Conservation (phyloP, 2,113 vertebrate genomes). For the Aegypius monachus region DNA sequence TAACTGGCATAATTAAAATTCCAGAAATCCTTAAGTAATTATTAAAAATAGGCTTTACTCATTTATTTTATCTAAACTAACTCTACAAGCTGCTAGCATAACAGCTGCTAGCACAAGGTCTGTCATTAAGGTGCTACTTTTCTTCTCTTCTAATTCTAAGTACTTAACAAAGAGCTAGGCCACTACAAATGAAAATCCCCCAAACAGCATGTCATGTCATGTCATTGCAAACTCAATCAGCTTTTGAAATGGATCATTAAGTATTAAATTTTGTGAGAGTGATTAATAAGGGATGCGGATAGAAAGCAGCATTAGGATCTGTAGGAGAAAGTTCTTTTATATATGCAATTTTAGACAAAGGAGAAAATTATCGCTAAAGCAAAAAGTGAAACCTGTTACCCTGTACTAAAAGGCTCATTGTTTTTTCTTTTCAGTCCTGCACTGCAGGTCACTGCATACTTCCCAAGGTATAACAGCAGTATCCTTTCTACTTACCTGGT, state of each 20-base stretch:
- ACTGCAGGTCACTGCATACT: not conserved
- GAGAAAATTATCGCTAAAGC: not conserved
- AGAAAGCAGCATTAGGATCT: not conserved
- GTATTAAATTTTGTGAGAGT: not conserved
- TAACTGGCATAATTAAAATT: slow-evolving; percentile 14
- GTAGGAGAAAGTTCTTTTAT: not conserved
- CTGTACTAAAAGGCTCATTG: fast-evolving
- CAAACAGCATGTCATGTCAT: not conserved
- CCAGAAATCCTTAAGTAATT: slow-evolving; percentile 9
- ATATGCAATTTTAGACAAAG: not conserved
- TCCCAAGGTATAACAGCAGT: not conserved
- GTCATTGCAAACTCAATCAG: not conserved
- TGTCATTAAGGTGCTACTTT: not conserved
- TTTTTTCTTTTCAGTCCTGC: not conserved
- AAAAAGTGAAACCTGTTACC: not conserved
- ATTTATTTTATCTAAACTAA: not conserved
- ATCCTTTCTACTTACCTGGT: not conserved
- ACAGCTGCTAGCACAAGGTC: not conserved
- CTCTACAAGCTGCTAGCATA: not conserved
- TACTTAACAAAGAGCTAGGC: not conserved
- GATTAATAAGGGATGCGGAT: not conserved
- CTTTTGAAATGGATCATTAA: not conserved
- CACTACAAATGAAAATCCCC: not conserved
- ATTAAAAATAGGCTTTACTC: not conserved
- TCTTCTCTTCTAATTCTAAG: not conserved